Percentiles rank a stretch among this genome's conserved stretches.
phyloP scores from a whole-genome alignment of 2,113 vertebrate genomes.

The Anolis carolinensis region DNA sequence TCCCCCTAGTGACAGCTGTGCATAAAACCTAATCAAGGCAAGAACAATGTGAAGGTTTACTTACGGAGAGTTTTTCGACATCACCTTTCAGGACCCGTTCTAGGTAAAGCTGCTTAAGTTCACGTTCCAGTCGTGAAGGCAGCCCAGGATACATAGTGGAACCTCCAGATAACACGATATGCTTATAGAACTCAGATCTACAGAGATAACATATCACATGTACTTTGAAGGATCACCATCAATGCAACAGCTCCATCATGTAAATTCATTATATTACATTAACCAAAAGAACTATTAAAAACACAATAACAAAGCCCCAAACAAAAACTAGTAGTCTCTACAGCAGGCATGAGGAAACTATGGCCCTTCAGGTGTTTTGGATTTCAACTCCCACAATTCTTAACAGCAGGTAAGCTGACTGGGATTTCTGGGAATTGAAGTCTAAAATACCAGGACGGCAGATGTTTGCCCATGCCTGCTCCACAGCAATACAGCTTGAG shows the following conservation, averaged over 20 bases:
- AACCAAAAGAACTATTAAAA: neutral
- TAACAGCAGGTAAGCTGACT: too few species aligned
- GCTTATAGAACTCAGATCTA: slow-evolving; percentile 98
- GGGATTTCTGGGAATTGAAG: too few species aligned
- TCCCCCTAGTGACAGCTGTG: slow-evolving; percentile 73
- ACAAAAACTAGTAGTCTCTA: neutral
- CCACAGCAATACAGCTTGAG: too few species aligned
- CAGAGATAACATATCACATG: slow-evolving; percentile 12
- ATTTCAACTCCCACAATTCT: too few species aligned
- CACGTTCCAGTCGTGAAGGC: slow-evolving; percentile 94
- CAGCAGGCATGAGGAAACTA: neutral
- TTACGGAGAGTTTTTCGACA: slow-evolving; percentile 97
- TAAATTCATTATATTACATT: too few species aligned
- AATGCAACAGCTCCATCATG: too few species aligned
- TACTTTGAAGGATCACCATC: fast-evolving
- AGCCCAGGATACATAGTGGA: slow-evolving; percentile 99
- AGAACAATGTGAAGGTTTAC: slow-evolving; percentile 33
- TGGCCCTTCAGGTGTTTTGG: too few species aligned
- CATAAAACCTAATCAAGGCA: neutral
- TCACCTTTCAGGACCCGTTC: slow-evolving; percentile 98
- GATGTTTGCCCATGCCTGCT: too few species aligned
- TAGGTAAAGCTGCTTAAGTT: slow-evolving; percentile 97
- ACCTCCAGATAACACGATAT: slow-evolving; percentile 96
- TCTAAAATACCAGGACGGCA: too few species aligned
- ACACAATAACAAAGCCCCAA: neutral